Evolutionary conservation across 2,888 invertebrate species (phyloP), one percentile per base, ranked within the genome.

Genomic region (Andrena chrysosceles): DNA sequence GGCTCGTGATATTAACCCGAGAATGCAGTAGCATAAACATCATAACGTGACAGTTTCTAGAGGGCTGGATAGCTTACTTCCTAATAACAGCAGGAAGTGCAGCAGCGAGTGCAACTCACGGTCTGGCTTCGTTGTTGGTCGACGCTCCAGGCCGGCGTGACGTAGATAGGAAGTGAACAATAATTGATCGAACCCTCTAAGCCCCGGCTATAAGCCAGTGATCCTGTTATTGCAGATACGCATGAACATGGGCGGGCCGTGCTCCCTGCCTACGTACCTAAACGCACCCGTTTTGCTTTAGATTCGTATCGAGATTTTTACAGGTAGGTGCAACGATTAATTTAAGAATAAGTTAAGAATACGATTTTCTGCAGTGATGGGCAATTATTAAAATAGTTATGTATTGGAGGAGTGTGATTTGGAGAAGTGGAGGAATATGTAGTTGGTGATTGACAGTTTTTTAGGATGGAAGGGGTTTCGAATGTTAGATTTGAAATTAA

Each of bases 141-240:
- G 83, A 77, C 82, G 84, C 85, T 85, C 81, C 76, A 79, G 71
- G 78, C 85, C 86, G 86, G 89, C 85, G 78, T 90, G 89, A 90
- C 90, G 91, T 89, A 91, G 91, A 90, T 90, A 90, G 89, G 87
- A 89, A 88, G 90, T 89, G 88, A 88, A 91, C 91, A 91, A 91
- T 92, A 92, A 92, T 92, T 92, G 92, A 92, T 92, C 91, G 91
- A 88, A 88, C 89, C 90, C 91, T 88, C 89, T 92, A 91, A 92
- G 90, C 92, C 90, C 85, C 88, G 83, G 89, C 90, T 90, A 90
- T 92, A 92, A 92, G 91, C 92, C 89, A 89, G 87, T 92, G 91
- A 92, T 92, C 91, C 92, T 91, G 91, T 92, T 92, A 92, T 91
- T 91, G 90, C 89, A 87, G 89, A 90, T 91, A 89, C 87, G 87